phyloP scores from a whole-genome alignment of 2,888 invertebrate species.

The Caenorhabditis sp. region DNA sequence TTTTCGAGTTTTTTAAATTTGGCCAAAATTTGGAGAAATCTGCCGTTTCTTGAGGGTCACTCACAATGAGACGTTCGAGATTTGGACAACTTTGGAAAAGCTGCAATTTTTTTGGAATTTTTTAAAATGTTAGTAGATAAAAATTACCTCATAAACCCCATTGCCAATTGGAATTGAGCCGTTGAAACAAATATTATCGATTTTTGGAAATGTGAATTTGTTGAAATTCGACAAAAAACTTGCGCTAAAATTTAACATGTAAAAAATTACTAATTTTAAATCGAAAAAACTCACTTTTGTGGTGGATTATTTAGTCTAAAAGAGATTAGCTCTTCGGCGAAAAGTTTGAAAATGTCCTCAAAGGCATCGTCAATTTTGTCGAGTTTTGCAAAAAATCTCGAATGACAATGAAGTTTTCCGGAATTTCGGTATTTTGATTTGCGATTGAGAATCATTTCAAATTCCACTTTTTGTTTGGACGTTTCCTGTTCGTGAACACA shows the following conservation, averaged over 20 bases:
- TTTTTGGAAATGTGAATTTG: conserved; percentile 18
- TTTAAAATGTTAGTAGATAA: too few species aligned
- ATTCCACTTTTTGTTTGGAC: conserved; percentile 23
- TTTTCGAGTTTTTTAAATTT: conserved; percentile 17
- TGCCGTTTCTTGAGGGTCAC: conserved; percentile 7
- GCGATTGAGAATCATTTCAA: conserved; percentile 40
- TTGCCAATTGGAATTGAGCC: conserved; percentile 23
- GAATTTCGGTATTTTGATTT: conserved; percentile 22
- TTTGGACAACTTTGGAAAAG: conserved; percentile 25
- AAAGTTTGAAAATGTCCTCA: conserved; percentile 25
- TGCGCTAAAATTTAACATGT: neutral
- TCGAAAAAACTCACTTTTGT: neutral
- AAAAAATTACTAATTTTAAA: neutral
- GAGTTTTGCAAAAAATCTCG: conserved; percentile 15
- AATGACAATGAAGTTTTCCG: conserved; percentile 33
- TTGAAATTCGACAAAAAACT: conserved; percentile 24
- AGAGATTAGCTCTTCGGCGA: conserved; percentile 23
- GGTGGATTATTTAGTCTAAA: conserved; percentile 33
- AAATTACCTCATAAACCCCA: conserved; percentile 33
- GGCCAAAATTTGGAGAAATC: conserved; percentile 37
- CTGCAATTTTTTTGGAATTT: too few species aligned
- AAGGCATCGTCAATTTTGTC: conserved; percentile 13
- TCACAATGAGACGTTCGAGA: conserved; percentile 19
- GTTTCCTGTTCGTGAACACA: conserved; percentile 23
- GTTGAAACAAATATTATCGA: conserved; percentile 37